Conservation (phyloP, 2,113 vertebrate species). For the Hepsetus odoe region DNA sequence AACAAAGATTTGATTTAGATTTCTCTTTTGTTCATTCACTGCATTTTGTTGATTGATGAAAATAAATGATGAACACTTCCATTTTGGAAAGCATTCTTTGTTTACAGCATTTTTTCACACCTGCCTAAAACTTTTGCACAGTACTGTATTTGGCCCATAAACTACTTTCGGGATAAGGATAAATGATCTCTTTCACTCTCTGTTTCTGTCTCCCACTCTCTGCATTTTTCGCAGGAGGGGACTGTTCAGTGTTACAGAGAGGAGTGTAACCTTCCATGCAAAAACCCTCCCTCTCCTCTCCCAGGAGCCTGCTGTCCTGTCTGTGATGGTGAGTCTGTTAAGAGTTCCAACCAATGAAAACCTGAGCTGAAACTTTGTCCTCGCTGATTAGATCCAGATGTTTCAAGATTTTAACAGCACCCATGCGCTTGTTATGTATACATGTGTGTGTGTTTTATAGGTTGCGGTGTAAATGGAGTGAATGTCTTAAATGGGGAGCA, state of each 20-base stretch:
- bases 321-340: slow-evolving; percentile 69
- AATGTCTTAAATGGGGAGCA: slow-evolving; percentile 58
- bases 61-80: no score
- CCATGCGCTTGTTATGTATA: neutral
- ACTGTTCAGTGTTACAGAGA: slow-evolving; percentile 66
- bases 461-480: slow-evolving; percentile 66
- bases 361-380: neutral
- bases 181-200: neutral
- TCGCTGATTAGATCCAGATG: neutral
- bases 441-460: slow-evolving; percentile 46
- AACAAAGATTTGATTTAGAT: no score
- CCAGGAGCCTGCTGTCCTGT: slow-evolving; percentile 69
- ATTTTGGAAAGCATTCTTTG: no score
- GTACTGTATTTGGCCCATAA: no score
- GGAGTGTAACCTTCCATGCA: slow-evolving; percentile 64
- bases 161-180: no score
- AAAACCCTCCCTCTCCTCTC: slow-evolving; percentile 61
- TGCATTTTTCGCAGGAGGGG: slow-evolving; percentile 64
- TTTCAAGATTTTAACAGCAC: neutral
- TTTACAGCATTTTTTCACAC: no score
- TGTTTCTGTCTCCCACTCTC: neutral
- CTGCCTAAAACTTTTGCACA: no score
- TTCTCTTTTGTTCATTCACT: no score
- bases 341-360: neutral
- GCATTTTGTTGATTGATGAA: no score